A percentile compares a stretch with the other conserved stretches of the same genome.
Evolutionary conservation across 2,888 invertebrate species (phyloP).

Genomic region (Electrophaes corylata): DNA sequence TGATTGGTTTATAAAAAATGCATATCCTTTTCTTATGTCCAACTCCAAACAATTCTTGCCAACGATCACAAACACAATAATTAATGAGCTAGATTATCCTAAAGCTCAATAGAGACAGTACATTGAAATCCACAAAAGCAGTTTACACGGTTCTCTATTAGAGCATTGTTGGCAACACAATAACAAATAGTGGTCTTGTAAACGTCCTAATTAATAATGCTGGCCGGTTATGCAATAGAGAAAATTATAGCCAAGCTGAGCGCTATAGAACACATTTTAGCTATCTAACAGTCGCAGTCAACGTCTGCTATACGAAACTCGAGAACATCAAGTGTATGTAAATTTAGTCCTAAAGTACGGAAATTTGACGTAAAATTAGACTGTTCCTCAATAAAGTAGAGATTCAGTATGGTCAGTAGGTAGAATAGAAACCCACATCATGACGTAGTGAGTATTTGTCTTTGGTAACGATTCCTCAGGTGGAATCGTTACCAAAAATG

Average conservation of each 20-base stretch:
- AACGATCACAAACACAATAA: constrained; percentile 33
- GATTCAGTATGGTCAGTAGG: no score
- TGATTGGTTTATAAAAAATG: no score
- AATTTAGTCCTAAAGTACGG: no score
- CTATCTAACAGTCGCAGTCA: neutral
- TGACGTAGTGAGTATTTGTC: no score
- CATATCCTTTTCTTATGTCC: neutral
- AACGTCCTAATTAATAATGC: constrained; percentile 36
- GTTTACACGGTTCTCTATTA: constrained; percentile 38
- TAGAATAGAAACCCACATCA: no score
- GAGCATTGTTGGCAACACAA: constrained; percentile 35
- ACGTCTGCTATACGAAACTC: neutral
- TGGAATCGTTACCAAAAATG: neutral
- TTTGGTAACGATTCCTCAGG: no score
- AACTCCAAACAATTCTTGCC: neutral
- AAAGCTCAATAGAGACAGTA: constrained; percentile 33
- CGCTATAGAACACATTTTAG: neutral
- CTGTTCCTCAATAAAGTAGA: no score
- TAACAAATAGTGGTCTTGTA: constrained; percentile 30
- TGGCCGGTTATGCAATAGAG: constrained; percentile 20
- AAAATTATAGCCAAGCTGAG: neutral
- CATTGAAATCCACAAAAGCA: constrained; percentile 44
- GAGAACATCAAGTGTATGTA: no score
- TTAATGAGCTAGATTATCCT: constrained; percentile 40
- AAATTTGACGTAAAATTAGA: no score